Base-by-base conservation (phyloP, 2,797 vertebrate species). In the Neosilurus mollespiculum region DNA sequence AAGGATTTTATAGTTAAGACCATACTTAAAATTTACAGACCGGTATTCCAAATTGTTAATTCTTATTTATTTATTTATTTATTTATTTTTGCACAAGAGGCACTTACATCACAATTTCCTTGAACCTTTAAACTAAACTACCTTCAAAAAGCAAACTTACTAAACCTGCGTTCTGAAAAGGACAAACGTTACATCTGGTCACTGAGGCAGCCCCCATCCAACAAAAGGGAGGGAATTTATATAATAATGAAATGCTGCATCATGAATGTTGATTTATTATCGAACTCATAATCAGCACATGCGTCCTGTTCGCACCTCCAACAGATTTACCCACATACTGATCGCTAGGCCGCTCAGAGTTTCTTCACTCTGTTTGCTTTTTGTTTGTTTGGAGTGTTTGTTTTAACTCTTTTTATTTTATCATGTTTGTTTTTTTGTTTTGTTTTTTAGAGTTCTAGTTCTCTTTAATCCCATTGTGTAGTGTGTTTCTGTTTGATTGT, bases 401-500 rank as follows among this genome's bases (percentile, higher is more conserved):
- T 77, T 83, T 78, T 86, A 83, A 80, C 82, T 30, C 30, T 0
- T 43, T 81, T 20, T 54, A 77, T 70, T 81, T 58, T 66, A 66
- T 58, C 43, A 64, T 30, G 30, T 62, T 79, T 85, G 51, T 81
- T 43, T 69, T 37, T 79, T 73, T 78, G 16, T 54, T 84, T 73
- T 22, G 11, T 24, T 2, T 30, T 30, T 30, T 30, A 30, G 58
- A 24, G 7, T 30, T 5, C 30, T 81, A n/a, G 24, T 59, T 66
- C 51, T 58, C 69, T 84, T 70, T 80, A 79, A 77, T 71, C 43
- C 34, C 64, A 67, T 76, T 9, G 78, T 73, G 66, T 64, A 54
- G 20, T 84, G 61, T 62, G 20, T 53, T 82, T 22, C 59, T 82
- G 54, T 86, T 65, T 81, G n/a, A 72, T 82, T 61, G 20, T 92